These are phyloP conservation scores for Leucoraja ocellata DNA, from an alignment of 2,797 vertebrate species.

Conservation along the genomic window DNA sequence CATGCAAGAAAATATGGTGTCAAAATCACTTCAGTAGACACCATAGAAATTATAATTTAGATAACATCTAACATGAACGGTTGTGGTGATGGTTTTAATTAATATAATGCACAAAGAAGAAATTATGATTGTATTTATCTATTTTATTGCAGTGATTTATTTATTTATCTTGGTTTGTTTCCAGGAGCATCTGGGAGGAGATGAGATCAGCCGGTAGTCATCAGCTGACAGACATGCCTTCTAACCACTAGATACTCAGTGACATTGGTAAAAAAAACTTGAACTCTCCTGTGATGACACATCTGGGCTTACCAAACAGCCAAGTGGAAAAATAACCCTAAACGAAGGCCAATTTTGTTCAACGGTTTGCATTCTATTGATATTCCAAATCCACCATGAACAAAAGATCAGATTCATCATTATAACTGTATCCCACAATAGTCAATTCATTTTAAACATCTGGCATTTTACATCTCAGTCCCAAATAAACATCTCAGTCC, in stretches of 20 bases:
- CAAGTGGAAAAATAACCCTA: not conserved
- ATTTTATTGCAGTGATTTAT: not conserved
- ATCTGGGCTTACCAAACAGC: not conserved
- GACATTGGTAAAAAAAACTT: not conserved
- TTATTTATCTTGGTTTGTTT: not conserved
- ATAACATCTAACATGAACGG: not conserved
- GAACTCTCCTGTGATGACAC: not conserved
- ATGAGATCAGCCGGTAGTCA: not conserved
- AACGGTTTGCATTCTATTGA: not conserved
- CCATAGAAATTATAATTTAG: not conserved
- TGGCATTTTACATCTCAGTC: not conserved
- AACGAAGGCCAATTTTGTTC: not conserved
- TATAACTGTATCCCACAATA: not conserved
- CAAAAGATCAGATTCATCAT: constrained; percentile 15
- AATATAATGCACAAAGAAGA: not conserved
- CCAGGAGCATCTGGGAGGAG: not conserved
- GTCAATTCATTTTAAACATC: not conserved
- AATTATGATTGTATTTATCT: not conserved
- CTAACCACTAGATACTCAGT: not conserved
- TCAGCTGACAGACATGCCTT: not conserved
- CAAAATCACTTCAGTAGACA: not conserved
- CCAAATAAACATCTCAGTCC: not conserved
- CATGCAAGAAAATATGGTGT: not conserved
- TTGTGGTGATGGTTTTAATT: not conserved
- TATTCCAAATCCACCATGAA: not conserved